Conservation (phyloP, 2,888 invertebrate species). For the Carabus problematicus region DNA sequence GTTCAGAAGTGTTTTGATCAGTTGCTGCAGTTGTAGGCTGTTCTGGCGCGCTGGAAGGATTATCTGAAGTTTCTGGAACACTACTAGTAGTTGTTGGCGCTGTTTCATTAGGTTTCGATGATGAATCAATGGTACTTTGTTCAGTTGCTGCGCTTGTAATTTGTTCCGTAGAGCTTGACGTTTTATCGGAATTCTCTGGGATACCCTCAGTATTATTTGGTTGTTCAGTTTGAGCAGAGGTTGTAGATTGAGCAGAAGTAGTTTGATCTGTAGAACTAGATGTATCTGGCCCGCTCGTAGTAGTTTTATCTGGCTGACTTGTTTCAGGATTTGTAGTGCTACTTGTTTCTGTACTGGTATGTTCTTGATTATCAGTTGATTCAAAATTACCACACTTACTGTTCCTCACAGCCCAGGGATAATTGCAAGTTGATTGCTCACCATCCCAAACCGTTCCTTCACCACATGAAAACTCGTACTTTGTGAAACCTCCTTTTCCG, state of each 20-base stretch:
- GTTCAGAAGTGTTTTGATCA: background rate
- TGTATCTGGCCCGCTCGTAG: background rate
- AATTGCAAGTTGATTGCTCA: constrained; percentile 72
- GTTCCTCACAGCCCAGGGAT: constrained; percentile 68
- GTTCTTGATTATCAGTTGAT: background rate
- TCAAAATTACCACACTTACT: constrained; percentile 50
- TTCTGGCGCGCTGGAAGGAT: background rate
- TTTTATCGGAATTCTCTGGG: too few species aligned
- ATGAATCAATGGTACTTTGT: background rate
- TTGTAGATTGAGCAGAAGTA: background rate
- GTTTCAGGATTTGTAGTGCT: background rate
- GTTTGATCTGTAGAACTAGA: background rate
- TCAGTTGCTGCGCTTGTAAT: background rate
- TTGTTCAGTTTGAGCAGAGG: background rate
- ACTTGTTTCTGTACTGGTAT: background rate
- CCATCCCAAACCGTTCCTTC: constrained; percentile 82
- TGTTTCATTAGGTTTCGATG: background rate
- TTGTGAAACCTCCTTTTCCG: constrained; percentile 66
- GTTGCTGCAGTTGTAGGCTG: background rate
- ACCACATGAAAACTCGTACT: constrained; percentile 76
- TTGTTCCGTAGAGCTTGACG: constrained; percentile 5
- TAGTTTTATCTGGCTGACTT: background rate
- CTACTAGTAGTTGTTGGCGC: background rate
- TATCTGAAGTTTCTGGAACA: constrained; percentile 7
- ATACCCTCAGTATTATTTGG: too few species aligned